Base-by-base conservation (phyloP, 2,888 invertebrate species). In the Rhagonycha lutea region DNA sequence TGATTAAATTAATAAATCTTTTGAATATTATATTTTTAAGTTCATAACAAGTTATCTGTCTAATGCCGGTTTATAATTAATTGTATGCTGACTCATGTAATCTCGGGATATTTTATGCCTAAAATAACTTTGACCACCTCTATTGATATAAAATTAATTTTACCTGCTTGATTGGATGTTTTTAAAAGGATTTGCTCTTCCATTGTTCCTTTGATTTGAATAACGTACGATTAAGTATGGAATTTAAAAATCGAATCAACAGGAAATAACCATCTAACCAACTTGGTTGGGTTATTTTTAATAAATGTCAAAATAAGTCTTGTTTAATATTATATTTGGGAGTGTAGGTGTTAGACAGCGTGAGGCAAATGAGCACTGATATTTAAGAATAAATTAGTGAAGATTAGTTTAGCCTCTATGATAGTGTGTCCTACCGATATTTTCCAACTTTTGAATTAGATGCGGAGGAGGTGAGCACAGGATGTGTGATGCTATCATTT, bases 11-110 rank as follows among this genome's bases (percentile, higher is more conserved):
- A 47, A 47, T 47, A 47, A 47, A 47, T 47, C 47, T 47, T 47
- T 47, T 7, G 47, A 47, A 47, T 47, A 47, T 47, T 47, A 47
- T 47, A 8, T n/a, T 23, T 63, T 26, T 65, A 23, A 24, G 63
- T 65, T 65, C 26, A 65, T 65, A 65, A 65, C 26, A 24, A 65
- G 26, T 24, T 65, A 26, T 65, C 24, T 47, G 70, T 23, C 61
- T 70, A 60, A 61, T 24, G 14, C 70, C 61, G 62, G 69, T 83
- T 82, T 82, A 81, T 84, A 84, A 84, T 84, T 84, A 83, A 84
- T 84, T 83, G 84, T 83, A 81, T 79, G 84, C 83, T 83, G 84
- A 83, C 78, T 84, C 83, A 84, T 80, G 73, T 78, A 73, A 73
- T 70, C 60, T 73, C 72, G 60, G 67, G 67, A 72, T 72, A 70